These are phyloP conservation scores for Agrotis segetum DNA, from an alignment of 2,888 invertebrate species.

Conservation along the genomic window DNA sequence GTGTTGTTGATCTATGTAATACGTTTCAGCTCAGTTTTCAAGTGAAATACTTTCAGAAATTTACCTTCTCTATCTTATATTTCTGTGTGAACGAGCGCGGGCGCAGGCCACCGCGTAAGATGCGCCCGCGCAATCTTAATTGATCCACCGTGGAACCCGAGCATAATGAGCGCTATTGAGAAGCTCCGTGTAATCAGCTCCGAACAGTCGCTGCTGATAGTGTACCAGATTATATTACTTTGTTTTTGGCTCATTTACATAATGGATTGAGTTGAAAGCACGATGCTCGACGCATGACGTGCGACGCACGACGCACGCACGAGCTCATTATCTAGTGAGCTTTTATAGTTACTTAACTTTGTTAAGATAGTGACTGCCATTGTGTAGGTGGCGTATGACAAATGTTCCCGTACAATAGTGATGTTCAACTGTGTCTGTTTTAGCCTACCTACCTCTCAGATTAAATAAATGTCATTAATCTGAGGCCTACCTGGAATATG, in stretches of 20 bases:
- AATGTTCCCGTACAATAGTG: neutral
- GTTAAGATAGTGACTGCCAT: neutral
- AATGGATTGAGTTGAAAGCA: conserved; percentile 47
- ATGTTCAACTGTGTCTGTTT: no score
- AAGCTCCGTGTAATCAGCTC: conserved; percentile 22
- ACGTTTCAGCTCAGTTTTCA: neutral
- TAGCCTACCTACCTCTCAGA: no score
- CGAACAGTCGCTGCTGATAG: conserved; percentile 35
- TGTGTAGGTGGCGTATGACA: neutral
- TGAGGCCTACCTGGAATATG: no score
- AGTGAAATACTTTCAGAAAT: neutral
- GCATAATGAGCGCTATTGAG: conserved; percentile 52
- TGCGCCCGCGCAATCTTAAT: conserved; percentile 64
- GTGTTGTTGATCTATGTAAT: neutral
- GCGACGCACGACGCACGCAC: conserved; percentile 12
- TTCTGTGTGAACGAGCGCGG: neutral
- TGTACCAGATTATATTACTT: conserved; percentile 33
- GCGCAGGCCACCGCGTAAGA: conserved; percentile 53
- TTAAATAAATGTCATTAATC: no score
- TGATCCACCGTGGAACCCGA: conserved; percentile 44
- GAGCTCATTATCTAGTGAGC: conserved; percentile 4
- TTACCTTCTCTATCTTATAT: conserved; percentile 10
- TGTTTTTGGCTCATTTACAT: conserved; percentile 52
- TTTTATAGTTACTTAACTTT: conserved; percentile 21
- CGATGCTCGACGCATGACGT: conserved; percentile 5